Percentiles rank a stretch among this genome's conserved stretches.
phyloP scores from a whole-genome alignment of 2,888 invertebrate species.

The Lepidonotus clava region DNA sequence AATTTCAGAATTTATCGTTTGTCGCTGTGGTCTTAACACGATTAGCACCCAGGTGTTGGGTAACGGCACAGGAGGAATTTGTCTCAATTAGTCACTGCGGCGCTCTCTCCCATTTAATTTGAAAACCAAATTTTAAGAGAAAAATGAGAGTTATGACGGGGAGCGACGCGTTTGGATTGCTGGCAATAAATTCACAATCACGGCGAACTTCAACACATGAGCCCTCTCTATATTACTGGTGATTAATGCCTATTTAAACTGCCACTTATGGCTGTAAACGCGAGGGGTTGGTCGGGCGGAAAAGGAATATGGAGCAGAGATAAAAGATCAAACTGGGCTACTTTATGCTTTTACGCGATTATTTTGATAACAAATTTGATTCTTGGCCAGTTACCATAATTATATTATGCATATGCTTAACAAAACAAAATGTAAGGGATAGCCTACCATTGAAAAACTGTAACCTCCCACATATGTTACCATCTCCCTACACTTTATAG shows the following conservation, averaged over 20 bases:
- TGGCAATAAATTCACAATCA: neutral
- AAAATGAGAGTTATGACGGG: slow-evolving; percentile 25
- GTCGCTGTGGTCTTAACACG: neutral
- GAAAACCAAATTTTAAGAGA: slow-evolving; percentile 51
- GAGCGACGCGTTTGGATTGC: slow-evolving; percentile 3
- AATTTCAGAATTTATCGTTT: neutral
- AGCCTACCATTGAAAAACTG: no score
- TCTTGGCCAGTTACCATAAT: no score
- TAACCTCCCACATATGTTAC: no score
- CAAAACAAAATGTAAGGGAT: no score
- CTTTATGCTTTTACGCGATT: no score
- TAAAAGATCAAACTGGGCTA: no score
- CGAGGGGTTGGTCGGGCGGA: no score
- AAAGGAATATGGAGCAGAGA: no score
- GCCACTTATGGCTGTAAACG: no score
- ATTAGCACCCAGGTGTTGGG: neutral
- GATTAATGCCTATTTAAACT: neutral
- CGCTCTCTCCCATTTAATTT: neutral
- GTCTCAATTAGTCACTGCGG: slow-evolving; percentile 14
- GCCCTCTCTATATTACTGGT: neutral
- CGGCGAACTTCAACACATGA: neutral
- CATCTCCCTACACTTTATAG: no score
- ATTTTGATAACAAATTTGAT: no score
- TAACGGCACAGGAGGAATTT: neutral
- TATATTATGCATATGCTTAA: no score